Evolutionary conservation across 2,888 invertebrate species (phyloP).

Genomic region (Idaea biselata): DNA sequence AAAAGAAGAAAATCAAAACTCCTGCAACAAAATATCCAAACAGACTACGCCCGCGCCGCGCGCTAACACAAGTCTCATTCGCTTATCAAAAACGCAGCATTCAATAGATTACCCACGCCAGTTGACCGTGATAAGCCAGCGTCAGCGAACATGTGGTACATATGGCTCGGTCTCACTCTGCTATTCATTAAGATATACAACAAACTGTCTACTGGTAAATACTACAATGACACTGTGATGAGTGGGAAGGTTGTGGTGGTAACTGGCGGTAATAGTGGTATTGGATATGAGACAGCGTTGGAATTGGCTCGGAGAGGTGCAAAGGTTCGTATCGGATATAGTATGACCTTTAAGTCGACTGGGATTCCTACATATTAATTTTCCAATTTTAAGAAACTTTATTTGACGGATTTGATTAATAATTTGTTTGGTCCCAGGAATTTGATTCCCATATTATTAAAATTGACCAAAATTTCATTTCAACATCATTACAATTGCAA

Average conservation of each 20-base stretch:
- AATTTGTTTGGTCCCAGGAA: too few species aligned
- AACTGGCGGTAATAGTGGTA: constrained; percentile 91
- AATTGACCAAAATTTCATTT: too few species aligned
- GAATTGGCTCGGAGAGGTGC: constrained; percentile 87
- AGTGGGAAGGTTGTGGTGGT: constrained; percentile 85
- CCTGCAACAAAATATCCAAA: background rate
- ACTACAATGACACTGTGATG: constrained; percentile 61
- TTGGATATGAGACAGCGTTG: constrained; percentile 88
- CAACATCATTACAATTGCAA: too few species aligned
- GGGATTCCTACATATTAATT: too few species aligned
- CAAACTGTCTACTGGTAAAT: constrained; percentile 60
- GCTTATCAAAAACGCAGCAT: constrained; percentile 4
- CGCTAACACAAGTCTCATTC: constrained; percentile 13
- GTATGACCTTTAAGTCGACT: background rate
- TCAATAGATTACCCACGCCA: background rate
- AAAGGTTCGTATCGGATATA: constrained; percentile 45
- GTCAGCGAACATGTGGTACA: constrained; percentile 45
- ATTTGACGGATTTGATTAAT: too few species aligned
- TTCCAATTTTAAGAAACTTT: too few species aligned
- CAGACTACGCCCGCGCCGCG: background rate
- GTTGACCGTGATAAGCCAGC: background rate
- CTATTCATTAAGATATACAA: constrained; percentile 58
- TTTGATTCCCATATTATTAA: too few species aligned
- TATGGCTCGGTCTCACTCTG: constrained; percentile 49
- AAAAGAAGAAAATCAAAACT: too few species aligned